A percentile compares a stretch with the other conserved stretches of the same genome.
These are phyloP conservation scores for Polyodon spathula DNA, from an alignment of 2,113 vertebrate genomes.

Conservation along the genomic window DNA sequence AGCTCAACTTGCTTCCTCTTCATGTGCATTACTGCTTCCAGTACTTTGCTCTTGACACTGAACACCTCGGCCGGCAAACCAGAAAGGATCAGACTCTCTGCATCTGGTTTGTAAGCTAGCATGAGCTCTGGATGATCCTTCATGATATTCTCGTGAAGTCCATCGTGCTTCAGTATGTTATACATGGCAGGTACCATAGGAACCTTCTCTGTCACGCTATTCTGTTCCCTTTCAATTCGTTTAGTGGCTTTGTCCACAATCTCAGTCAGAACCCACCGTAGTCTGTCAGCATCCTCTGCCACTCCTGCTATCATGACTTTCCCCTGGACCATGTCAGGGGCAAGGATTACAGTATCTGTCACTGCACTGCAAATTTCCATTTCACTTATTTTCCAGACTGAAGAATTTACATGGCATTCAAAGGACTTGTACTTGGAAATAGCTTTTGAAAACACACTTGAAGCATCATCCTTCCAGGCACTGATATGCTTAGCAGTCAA, in stretches of 20 bases:
- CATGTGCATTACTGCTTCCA: constrained; percentile 42
- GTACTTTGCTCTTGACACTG: constrained; percentile 53
- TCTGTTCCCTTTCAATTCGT: constrained; percentile 46
- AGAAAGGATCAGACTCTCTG: constrained; percentile 41
- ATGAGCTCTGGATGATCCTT: constrained; percentile 42
- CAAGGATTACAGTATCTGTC: constrained; percentile 33
- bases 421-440: constrained; percentile 49
- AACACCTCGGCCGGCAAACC: constrained; percentile 56
- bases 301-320: constrained; percentile 53
- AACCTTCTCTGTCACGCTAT: constrained; percentile 43
- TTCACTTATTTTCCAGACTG: constrained; percentile 53
- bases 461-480: constrained; percentile 48
- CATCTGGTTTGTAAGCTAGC: constrained; percentile 40
- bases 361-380: constrained; percentile 26
- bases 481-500: constrained; percentile 31
- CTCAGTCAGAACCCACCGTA: constrained; percentile 34
- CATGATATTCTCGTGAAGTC: constrained; percentile 30
- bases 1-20: constrained; percentile 31
- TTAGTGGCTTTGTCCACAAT: constrained; percentile 31
- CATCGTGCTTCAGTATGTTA: constrained; percentile 48
- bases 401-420: neutral
- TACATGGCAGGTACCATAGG: constrained; percentile 36
- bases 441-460: constrained; percentile 32
- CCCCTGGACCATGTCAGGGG: constrained; percentile 23
- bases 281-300: constrained; percentile 37